Conservation (phyloP, 2,797 vertebrate genomes). For the Pseudochaenichthys georgianus region DNA sequence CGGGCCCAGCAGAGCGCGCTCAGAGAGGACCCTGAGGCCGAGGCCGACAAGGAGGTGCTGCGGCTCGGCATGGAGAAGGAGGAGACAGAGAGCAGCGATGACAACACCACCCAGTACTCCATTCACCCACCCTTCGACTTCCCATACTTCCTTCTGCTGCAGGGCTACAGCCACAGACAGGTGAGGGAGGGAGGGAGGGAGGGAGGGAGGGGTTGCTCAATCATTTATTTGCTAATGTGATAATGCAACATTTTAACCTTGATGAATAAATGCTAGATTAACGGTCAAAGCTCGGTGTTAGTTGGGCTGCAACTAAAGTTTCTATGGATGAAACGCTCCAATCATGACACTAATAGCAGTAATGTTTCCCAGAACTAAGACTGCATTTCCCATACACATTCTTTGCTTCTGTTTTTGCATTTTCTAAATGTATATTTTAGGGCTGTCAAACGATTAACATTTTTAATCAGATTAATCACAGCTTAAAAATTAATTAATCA, state of each 20-base stretch:
- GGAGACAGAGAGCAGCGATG: conserved; percentile 87
- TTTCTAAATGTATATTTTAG: too few species aligned
- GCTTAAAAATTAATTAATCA: too few species aligned
- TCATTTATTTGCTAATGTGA: background rate
- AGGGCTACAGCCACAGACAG: conserved; percentile 86
- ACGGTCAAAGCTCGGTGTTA: background rate
- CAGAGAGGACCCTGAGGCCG: conserved; percentile 77
- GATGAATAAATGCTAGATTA: background rate
- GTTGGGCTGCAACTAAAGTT: background rate
- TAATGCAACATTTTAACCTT: background rate
- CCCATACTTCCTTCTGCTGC: conserved; percentile 87
- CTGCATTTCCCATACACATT: background rate
- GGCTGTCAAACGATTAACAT: too few species aligned
- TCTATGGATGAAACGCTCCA: too few species aligned
- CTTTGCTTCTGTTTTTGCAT: too few species aligned
- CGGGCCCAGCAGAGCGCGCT: conserved; percentile 54
- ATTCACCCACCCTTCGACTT: conserved; percentile 86
- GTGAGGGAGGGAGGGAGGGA: conserved; percentile 54
- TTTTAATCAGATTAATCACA: too few species aligned
- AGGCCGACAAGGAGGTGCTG: conserved; percentile 80
- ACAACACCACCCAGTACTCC: conserved; percentile 86
- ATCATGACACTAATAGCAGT: too few species aligned
- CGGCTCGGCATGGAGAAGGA: conserved; percentile 82
- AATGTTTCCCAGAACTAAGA: background rate
- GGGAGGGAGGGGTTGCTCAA: too few species aligned